Base-by-base conservation (phyloP, 2,113 vertebrate species). In the Trochalopteron elliotii region DNA sequence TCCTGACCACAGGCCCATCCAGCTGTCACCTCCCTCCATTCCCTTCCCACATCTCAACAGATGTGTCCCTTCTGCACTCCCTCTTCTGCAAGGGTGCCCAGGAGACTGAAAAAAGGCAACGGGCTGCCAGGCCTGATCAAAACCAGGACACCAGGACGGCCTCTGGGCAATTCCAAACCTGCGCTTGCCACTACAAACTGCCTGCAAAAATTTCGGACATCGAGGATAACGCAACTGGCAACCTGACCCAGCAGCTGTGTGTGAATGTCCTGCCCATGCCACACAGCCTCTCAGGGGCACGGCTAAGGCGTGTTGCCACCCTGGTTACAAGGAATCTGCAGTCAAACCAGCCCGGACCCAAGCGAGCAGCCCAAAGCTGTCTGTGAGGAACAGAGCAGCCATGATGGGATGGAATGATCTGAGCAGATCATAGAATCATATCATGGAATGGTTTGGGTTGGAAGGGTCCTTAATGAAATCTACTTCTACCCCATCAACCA, bases 361-460 rank as follows among this genome's bases (percentile, higher is more conserved):
- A 21, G 30, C 0, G 2, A 75, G 70, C 31, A 68, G 53, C 22
- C 63, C 49, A 56, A n/a, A 72, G 40, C 27, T 0, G 0, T 23
- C 31, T 68, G 37, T 24, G 42, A 49, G 50, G 45, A 64, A 11
- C 45, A 17, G 53, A 88, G 68, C 75, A 72, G 76, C 67, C 59
- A 11, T 0, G 2, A 17, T 8, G 0, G 11, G 56, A 50, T 11
- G 21, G 70, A 71, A 60, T 20, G 33, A 64, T 31, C 50, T 23
- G 31, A 81, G 50, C 59, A 53, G 76, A 64, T 44, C 30, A 13
- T 1, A 47, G n/a, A 53, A 45, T 25, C n/a, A 3, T 15, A 15
- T 5, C 16, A 30, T 30, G 45, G 60, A 39, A 25, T 52, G 16
- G 23, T 39, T 39, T 82, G 61, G 6, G 28, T 40, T 2, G 0